Percentiles rank a stretch among this genome's conserved stretches.
phyloP scores from a whole-genome alignment of 2,113 vertebrate genomes.

The Daphoenositta chrysoptera region DNA sequence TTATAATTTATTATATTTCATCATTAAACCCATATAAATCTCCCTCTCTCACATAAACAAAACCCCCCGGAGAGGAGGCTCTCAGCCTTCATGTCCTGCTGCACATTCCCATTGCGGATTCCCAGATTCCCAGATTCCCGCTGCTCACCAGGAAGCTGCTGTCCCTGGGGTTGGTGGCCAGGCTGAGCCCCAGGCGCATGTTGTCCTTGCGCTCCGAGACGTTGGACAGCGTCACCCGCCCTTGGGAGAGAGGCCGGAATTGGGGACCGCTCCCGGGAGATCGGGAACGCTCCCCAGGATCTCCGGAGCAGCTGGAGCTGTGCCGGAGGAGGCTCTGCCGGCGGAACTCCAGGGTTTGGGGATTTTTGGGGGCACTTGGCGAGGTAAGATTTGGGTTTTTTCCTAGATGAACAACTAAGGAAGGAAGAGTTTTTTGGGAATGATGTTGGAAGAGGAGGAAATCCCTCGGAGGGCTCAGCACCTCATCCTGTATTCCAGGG shows the following conservation, averaged over 20 bases:
- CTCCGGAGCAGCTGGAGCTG: neutral
- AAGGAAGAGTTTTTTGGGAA: neutral
- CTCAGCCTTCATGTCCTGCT: fast-evolving
- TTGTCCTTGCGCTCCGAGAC: constrained; percentile 96
- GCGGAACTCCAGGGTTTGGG: neutral
- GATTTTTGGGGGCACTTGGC: neutral
- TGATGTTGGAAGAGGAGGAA: neutral
- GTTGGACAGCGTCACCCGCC: constrained; percentile 95
- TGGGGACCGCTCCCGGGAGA: neutral
- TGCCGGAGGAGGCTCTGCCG: fast-evolving
- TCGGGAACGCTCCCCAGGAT: fast-evolving
- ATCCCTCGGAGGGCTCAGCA: neutral
- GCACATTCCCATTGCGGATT: neutral
- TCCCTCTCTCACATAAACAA: neutral
- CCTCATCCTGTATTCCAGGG: neutral
- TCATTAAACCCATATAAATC: neutral
- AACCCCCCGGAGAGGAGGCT: neutral
- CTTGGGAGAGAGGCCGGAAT: constrained; percentile 57
- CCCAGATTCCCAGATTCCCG: neutral
- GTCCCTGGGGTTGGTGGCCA: constrained; percentile 89
- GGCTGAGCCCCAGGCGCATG: constrained; percentile 96
- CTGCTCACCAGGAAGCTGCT: constrained; percentile 94
- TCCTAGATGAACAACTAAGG: neutral
- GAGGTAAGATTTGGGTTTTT: neutral
- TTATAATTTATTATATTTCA: no score